Percentiles rank a stretch among this genome's conserved stretches.
These are phyloP conservation scores for Turnix velox DNA, from an alignment of 2,113 vertebrate genomes.

Conservation along the genomic window DNA sequence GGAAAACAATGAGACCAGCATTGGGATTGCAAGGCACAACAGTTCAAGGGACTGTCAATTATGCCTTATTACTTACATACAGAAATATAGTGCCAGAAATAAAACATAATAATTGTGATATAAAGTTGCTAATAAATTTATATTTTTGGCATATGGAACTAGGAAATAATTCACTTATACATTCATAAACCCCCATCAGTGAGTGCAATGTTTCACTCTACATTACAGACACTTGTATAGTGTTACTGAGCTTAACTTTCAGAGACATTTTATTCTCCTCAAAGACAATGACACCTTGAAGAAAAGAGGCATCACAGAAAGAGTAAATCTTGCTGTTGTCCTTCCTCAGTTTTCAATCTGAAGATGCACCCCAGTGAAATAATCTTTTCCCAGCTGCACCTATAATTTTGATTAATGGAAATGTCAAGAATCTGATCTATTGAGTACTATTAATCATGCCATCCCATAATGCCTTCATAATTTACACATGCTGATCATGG, in stretches of 20 bases:
- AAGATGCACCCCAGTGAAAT: not conserved
- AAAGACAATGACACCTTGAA: not conserved
- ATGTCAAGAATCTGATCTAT: conserved; percentile 6
- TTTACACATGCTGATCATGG: not conserved
- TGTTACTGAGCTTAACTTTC: not conserved
- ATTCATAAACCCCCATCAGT: not conserved
- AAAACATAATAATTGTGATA: not conserved
- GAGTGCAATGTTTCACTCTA: not conserved
- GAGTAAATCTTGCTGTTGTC: not conserved
- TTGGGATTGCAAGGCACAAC: not conserved
- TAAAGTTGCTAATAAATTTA: not conserved
- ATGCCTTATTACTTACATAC: not conserved
- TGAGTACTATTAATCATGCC: not conserved
- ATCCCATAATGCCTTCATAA: not conserved
- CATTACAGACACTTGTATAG: not conserved
- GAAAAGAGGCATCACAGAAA: not conserved
- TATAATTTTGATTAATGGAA: conserved; percentile 23
- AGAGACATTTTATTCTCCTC: not conserved
- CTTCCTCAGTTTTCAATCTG: not conserved
- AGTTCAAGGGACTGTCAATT: not conserved
- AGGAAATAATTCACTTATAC: not conserved
- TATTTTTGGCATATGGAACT: not conserved
- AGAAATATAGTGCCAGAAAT: not conserved
- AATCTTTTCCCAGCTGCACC: not conserved
- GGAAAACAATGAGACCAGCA: not conserved